Percentiles rank a stretch among this genome's conserved stretches.
These are phyloP conservation scores for Mustela nigripes DNA, from an alignment of 2,113 vertebrate species.

Conservation along the genomic window DNA sequence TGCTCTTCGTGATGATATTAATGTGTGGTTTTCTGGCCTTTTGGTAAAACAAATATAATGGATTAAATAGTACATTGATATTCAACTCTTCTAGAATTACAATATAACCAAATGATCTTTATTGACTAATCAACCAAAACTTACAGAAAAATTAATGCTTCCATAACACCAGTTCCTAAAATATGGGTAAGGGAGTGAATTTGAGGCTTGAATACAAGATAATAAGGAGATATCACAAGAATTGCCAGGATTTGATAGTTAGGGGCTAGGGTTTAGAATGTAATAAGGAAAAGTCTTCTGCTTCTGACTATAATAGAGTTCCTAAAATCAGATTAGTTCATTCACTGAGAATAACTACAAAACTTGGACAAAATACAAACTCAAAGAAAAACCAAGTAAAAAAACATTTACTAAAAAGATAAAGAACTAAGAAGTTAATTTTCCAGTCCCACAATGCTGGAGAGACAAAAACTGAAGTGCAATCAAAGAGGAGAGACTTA, in stretches of 20 bases:
- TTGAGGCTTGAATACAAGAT: background rate
- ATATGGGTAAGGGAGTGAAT: background rate
- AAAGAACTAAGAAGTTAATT: background rate
- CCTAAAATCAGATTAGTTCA: conserved; percentile 29
- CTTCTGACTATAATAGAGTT: background rate
- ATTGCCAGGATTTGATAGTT: background rate
- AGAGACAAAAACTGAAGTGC: background rate
- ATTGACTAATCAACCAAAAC: conserved; percentile 43
- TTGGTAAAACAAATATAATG: conserved; percentile 48
- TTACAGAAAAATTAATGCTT: conserved; percentile 62
- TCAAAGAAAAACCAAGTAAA: background rate
- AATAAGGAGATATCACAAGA: background rate
- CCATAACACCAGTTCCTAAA: background rate
- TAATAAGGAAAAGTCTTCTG: background rate
- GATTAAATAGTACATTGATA: conserved; percentile 54
- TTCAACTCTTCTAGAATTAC: conserved; percentile 43
- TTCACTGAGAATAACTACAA: background rate
- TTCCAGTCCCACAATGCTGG: background rate
- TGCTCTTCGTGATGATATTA: conserved; percentile 33
- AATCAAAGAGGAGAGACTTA: background rate
- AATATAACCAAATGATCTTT: conserved; percentile 51
- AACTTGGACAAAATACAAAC: conserved; percentile 14
- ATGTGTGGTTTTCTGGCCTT: conserved; percentile 53
- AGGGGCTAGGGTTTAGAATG: background rate
- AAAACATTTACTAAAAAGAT: background rate